Conservation (phyloP, 1,140 invertebrate species). For the Sitobion miscanthi region DNA sequence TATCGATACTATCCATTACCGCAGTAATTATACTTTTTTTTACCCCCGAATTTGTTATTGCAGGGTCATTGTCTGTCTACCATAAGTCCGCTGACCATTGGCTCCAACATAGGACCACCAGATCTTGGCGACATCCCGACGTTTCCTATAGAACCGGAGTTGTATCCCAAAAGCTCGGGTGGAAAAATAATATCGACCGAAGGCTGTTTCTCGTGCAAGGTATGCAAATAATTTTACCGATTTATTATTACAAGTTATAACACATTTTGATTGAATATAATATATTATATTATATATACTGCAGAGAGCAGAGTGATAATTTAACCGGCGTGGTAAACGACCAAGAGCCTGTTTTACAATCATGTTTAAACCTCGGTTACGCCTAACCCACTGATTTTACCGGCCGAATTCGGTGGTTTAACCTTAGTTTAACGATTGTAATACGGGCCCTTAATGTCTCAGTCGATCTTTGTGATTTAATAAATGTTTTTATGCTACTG, state of each 20-base stretch:
- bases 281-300: background rate
- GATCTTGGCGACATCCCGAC: constrained; percentile 68
- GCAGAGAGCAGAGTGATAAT: background rate
- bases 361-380: no score
- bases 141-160: constrained; percentile 69
- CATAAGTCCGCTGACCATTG: constrained; percentile 67
- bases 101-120: constrained; percentile 42
- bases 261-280: background rate
- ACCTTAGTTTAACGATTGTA: no score
- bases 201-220: constrained; percentile 89
- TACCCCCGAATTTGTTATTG: constrained; percentile 52
- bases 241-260: background rate
- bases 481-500: background rate
- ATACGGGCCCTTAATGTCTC: background rate
- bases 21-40: background rate
- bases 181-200: constrained; percentile 83
- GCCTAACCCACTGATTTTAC: no score
- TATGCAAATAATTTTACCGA: constrained; percentile 61
- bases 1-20: background rate
- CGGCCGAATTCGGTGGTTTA: no score
- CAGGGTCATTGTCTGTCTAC: constrained; percentile 83
- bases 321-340: background rate
- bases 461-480: background rate
- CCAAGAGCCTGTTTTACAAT: no score
- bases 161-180: constrained; percentile 64